Conservation (phyloP, 2,113 vertebrate species). For the Vombatus ursinus region DNA sequence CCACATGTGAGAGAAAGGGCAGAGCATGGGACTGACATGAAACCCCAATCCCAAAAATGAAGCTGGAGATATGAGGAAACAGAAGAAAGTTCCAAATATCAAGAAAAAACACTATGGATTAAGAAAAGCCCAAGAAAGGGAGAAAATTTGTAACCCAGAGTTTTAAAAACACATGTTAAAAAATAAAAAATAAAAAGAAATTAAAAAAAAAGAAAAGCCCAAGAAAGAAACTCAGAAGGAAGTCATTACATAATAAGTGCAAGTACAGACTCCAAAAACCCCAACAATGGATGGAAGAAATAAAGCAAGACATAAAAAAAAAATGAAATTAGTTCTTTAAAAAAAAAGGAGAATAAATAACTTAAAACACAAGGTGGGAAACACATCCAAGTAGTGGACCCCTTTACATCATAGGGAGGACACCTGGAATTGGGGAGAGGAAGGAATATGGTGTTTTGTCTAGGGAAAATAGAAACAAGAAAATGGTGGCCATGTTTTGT, state of each 20-base stretch:
- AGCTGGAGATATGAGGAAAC: background rate
- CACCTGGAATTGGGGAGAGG: no score
- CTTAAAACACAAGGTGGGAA: background rate
- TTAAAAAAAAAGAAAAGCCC: background rate
- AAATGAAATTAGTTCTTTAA: background rate
- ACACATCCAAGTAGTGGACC: no score
- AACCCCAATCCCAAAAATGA: background rate
- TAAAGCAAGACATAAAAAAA: background rate
- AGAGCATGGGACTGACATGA: background rate
- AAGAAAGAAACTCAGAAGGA: background rate
- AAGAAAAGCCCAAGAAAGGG: background rate
- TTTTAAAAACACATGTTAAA: no score
- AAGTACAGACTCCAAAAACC: background rate
- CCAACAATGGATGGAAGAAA: background rate
- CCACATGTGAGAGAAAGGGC: background rate
- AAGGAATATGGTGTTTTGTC: background rate
- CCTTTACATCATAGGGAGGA: background rate
- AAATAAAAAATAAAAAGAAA: no score
- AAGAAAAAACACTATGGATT: background rate
- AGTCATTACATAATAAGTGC: background rate
- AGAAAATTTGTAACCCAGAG: no score
- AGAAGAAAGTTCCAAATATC: background rate
- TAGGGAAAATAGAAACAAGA: background rate
- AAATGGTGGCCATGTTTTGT: background rate
- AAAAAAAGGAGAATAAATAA: background rate